Base-by-base conservation (phyloP, 2,888 invertebrate genomes). In the Coremacera marginata region DNA sequence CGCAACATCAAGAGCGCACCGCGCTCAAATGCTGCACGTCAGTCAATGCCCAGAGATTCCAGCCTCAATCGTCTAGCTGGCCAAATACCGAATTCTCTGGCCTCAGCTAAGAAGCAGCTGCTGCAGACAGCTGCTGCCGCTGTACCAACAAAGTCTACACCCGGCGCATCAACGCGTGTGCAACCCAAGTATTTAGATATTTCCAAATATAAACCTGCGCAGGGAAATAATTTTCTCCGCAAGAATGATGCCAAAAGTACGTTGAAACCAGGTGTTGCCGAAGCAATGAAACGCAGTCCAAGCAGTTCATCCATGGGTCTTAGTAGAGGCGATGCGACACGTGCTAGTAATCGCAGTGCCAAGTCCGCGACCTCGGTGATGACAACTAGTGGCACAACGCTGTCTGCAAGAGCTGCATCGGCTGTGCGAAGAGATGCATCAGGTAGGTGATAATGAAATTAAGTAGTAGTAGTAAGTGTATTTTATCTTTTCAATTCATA, bases 181-280 rank as follows among this genome's bases (percentile, higher is more conserved):
- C 88, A 89, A 79, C 90, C 90, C 14, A 90, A 92, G 70, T 93
- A 93, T 84, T 85, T 93, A 78, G 93, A 93, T 88, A 92, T 93
- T 79, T 92, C 92, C 70, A 92, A 92, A 86, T 93, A 92, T 87
- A 92, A 92, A 86, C 89, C 88, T 68, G 90, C 90, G 2, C 90
- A 91, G 78, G 87, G 88, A 7, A 89, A 89, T 76, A 91, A 87
- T 82, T 93, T 90, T 82, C 83, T 90, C 57, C 88, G 92, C 14
- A 87, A 92, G 57, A 92, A 93, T 83, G 93, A 92, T 71, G 90
- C 91, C 83, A 90, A 89, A 82, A 90, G 88, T 80, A 89, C 89
- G 3, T 81, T 90, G 19, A 87, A 88, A 79, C 84, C 85, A n/a
- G 81, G 83, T 63, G 14, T 73, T 25, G 19, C 75, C 57, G 85